Conservation (phyloP, 2,888 invertebrate genomes). For the Dichetophora obliterata region DNA sequence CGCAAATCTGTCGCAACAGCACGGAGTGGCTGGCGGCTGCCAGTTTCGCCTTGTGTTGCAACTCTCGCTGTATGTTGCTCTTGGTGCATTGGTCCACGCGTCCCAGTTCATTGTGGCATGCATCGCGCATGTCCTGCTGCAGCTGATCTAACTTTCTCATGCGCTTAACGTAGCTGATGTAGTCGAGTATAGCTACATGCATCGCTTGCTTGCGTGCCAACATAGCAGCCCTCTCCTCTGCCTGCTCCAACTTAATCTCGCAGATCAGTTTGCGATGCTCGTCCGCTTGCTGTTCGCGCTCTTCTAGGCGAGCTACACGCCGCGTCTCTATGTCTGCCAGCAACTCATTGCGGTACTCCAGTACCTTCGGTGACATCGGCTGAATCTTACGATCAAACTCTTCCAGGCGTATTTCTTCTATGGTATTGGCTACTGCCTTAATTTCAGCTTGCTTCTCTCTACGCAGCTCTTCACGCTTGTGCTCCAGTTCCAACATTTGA, state of each 20-base stretch:
- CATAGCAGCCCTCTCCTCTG: constrained; percentile 49
- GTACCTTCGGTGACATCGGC: constrained; percentile 19
- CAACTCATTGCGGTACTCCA: constrained; percentile 56
- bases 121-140: constrained; percentile 54
- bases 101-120: constrained; percentile 57
- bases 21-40: constrained; percentile 56
- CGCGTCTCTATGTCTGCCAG: constrained; percentile 53
- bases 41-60: constrained; percentile 52
- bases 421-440: constrained; percentile 46
- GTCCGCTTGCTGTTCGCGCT: constrained; percentile 49
- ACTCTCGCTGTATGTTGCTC: constrained; percentile 49
- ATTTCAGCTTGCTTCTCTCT: constrained; percentile 51
- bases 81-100: constrained; percentile 60
- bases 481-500: constrained; percentile 50
- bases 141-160: constrained; percentile 57
- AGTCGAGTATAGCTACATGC: constrained; percentile 57
- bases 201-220: constrained; percentile 50
- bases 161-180: constrained; percentile 57
- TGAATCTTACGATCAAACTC: constrained; percentile 50
- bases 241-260: constrained; percentile 56
- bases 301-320: constrained; percentile 41
- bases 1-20: constrained; percentile 60
- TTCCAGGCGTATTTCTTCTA: constrained; percentile 55
- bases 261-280: constrained; percentile 56
- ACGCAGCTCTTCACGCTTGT: constrained; percentile 45